A percentile compares a stretch with the other conserved stretches of the same genome.
These are phyloP conservation scores for Stigmatopora argus DNA, from an alignment of 2,113 vertebrate species.

Conservation along the genomic window DNA sequence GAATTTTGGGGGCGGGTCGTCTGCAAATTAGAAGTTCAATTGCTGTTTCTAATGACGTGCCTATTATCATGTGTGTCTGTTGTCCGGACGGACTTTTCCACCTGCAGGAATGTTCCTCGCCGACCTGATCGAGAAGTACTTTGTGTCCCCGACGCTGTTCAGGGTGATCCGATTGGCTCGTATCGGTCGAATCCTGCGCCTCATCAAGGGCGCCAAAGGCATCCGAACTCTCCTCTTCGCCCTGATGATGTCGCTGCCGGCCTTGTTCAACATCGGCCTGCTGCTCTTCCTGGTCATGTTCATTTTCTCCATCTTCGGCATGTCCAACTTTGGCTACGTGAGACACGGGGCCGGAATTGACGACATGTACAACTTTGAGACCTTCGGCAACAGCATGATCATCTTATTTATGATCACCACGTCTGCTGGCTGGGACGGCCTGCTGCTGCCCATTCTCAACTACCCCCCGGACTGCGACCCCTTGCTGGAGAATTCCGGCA, in stretches of 20 bases:
- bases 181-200: conserved; percentile 92
- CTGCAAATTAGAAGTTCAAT: too few relatives aligned
- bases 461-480: conserved; percentile 90
- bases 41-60: background rate
- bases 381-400: conserved; percentile 99
- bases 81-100: conserved; percentile 4
- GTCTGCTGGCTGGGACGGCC: conserved; percentile 92
- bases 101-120: conserved; percentile 95
- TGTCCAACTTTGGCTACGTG: conserved; percentile 98
- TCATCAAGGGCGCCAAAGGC: conserved; percentile 97
- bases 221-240: conserved; percentile 97
- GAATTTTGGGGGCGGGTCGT: too few relatives aligned
- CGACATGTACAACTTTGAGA: conserved; percentile 99
- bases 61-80: conserved; percentile 1
- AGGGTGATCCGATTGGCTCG: conserved; percentile 96
- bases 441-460: conserved; percentile 92
- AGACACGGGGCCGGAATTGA: conserved; percentile 91
- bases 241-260: conserved; percentile 99
- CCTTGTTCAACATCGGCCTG: conserved; percentile 97
- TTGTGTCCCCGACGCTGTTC: conserved; percentile 96
- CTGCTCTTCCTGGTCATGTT: conserved; percentile 98
- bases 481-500: conserved; percentile 85
- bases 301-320: conserved; percentile 99
- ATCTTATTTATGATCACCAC: conserved; percentile 98
- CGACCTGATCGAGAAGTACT: conserved; percentile 96